Percentiles rank a stretch among this genome's conserved stretches.
phyloP scores from a whole-genome alignment of 2,797 vertebrate species.

The Vultur gryphus region DNA sequence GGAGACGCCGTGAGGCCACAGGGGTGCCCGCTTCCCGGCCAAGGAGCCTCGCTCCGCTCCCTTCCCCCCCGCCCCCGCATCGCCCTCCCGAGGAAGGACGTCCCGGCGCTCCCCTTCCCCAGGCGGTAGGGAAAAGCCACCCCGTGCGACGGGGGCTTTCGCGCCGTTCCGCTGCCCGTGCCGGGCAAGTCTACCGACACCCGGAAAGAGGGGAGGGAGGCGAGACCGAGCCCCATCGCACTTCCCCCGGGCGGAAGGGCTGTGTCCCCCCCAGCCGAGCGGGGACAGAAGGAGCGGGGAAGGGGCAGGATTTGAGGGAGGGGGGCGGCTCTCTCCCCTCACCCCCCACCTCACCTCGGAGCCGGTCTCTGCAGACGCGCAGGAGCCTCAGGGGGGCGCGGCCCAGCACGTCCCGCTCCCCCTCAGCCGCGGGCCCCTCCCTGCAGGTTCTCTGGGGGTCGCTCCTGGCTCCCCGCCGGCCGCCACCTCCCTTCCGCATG shows the following conservation, averaged over 20 bases:
- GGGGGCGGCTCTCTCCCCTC: not conserved
- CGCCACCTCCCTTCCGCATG: constrained; percentile 30
- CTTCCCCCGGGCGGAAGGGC: not conserved
- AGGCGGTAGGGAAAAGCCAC: not conserved
- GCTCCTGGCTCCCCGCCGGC: constrained; percentile 43
- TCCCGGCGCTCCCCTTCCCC: not conserved
- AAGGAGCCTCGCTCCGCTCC: not conserved
- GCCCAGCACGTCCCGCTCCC: constrained; percentile 60
- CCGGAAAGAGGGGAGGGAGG: not conserved
- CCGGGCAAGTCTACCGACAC: not conserved
- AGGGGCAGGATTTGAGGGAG: not conserved
- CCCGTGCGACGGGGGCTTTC: not conserved
- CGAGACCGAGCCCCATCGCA: not conserved
- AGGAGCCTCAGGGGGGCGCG: constrained; percentile 45
- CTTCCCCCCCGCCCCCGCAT: too few species aligned
- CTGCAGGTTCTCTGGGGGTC: constrained; percentile 14
- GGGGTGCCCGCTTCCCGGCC: not conserved
- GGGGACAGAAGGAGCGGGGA: not conserved
- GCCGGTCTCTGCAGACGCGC: not conserved
- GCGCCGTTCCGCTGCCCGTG: not conserved
- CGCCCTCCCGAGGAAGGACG: not conserved
- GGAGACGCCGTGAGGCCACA: not conserved
- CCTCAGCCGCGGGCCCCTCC: constrained; percentile 6
- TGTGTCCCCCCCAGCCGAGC: not conserved
- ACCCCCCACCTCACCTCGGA: constrained; percentile 64